Evolutionary conservation across 2,888 invertebrate species (phyloP).

Genomic region (Hybos culiciformis): DNA sequence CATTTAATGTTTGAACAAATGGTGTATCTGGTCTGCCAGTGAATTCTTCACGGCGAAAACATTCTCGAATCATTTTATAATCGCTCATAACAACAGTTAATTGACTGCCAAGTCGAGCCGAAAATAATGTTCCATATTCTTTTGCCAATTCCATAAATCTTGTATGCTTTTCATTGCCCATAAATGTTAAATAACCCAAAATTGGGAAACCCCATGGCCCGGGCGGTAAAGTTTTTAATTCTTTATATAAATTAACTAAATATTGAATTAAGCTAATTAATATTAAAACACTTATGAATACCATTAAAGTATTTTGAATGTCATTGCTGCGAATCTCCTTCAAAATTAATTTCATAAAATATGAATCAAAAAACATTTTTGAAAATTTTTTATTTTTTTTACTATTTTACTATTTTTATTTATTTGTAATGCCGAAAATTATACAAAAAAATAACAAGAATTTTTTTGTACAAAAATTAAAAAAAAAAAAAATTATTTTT

Average conservation of each 20-base stretch:
- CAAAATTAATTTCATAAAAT: constrained; percentile 27
- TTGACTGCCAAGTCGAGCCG: constrained; percentile 66
- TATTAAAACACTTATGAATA: constrained; percentile 27
- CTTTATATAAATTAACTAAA: constrained; percentile 27
- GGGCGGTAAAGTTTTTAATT: constrained; percentile 52
- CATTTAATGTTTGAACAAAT: constrained; percentile 72
- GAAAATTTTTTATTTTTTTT: constrained; percentile 5
- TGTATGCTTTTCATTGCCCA: constrained; percentile 61
- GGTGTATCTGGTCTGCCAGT: constrained; percentile 78
- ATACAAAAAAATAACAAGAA: constrained; percentile 12
- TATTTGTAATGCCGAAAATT: background rate
- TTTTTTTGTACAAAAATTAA: constrained; percentile 2
- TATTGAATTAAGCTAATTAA: constrained; percentile 32
- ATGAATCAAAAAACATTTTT: constrained; percentile 28
- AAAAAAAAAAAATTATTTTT: background rate
- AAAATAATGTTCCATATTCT: constrained; percentile 69
- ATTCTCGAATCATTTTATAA: constrained; percentile 70
- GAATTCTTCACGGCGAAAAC: constrained; percentile 75
- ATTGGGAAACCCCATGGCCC: constrained; percentile 81
- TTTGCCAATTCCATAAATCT: constrained; percentile 62
- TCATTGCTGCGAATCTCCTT: constrained; percentile 28
- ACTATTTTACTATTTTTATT: constrained; percentile 1
- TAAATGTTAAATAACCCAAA: constrained; percentile 68
- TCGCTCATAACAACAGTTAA: constrained; percentile 76
- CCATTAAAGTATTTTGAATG: constrained; percentile 27